Base-by-base conservation (phyloP, 2,113 vertebrate species). In the Bostrychus sinensis region DNA sequence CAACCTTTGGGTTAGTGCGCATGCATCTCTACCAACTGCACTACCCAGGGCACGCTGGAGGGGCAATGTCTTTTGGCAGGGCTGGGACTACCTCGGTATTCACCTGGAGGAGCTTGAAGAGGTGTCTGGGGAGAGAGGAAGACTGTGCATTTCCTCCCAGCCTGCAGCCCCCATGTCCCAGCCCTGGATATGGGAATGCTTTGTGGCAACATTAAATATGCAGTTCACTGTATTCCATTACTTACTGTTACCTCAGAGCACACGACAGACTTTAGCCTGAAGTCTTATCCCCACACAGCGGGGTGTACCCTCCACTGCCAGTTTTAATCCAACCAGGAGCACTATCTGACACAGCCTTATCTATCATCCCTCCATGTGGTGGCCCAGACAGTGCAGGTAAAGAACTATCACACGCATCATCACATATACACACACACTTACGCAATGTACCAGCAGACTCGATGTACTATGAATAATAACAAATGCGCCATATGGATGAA, bases 401-500 rank as follows among this genome's bases (percentile, higher is more conserved):
- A 55, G 30, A 32, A 28, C 11, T 20, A 55, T 55, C 17, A 43
- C 36, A 45, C 38, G 7, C 4, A 22, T 8, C 2, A 22, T n/a
- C n/a, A 12, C 39, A 23, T 19, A 30, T 16, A n/a, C n/a, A 19
- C 12, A 16, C 22, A 25, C 5, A 43, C 11, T 30, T 28, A 26
- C 57, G 43, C 7, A 34, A 30, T 19, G 42, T 28, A 46, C 13
- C 17, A 42, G 7, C 37, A 54, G 45, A 48, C 45, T 12, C 25
- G 20, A 48, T 64, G 43, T 61, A 62, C 64, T 23, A 79, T 79
- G 9, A 63, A 84, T 58, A 12, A 26, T n/a, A 48, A 58, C 80
- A 81, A 74, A 81, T 45, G 39, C 50, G 22, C 30, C 50, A 45
- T 41, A 25, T 25, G 56, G 65, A 22, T 42, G 37, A 62, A 71